Base-by-base conservation (phyloP, 2,888 invertebrate genomes). In the Subacronicta megacephala region DNA sequence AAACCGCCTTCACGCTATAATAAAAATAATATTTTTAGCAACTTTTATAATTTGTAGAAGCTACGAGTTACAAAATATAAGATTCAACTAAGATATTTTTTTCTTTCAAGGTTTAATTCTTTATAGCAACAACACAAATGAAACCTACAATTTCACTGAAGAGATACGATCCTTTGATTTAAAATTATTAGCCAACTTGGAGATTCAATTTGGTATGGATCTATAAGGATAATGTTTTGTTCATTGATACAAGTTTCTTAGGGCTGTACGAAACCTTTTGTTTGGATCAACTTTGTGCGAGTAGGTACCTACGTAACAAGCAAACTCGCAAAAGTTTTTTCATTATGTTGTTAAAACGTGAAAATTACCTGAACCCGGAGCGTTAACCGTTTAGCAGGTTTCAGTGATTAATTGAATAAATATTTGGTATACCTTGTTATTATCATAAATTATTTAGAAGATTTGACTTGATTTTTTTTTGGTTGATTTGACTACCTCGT, bases 241-340 rank as follows among this genome's bases (percentile, higher is more conserved):
- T 61, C 36, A 67, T n/a, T n/a, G n/a, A 56, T 40, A 51, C 44
- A 67, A 61, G 53, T 63, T 56, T 37, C 35, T 44, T 31, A 31
- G 35, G 31, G 23, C 17, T 10, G 3, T 50, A 10, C 12, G 44
- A 56, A 58, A 49, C 53, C 45, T 45, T 60, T 60, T 62, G 56
- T 62, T 63, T 59, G 45, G 42, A 54, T 13, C 49, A 52, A 56
- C 47, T 56, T 52, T 58, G 47, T 45, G 46, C 47, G 50, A 44
- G 36, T n/a, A n/a, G n/a, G n/a, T 49, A 61, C 9, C 26, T 26
- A 26, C 45, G 50, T 35, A 44, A 37, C 40, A 23, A 37, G 33
- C 53, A 35, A 41, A 35, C 20, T 61, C 50, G 20, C 43, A 13
- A 49, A 72, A 68, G 47, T 68, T 72, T 72, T 72, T 68, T 72